A percentile compares a stretch with the other conserved stretches of the same genome.
Evolutionary conservation across 64 coral and sea anemone genomes (phyloP).

Genomic region (Montipora capricornis): DNA sequence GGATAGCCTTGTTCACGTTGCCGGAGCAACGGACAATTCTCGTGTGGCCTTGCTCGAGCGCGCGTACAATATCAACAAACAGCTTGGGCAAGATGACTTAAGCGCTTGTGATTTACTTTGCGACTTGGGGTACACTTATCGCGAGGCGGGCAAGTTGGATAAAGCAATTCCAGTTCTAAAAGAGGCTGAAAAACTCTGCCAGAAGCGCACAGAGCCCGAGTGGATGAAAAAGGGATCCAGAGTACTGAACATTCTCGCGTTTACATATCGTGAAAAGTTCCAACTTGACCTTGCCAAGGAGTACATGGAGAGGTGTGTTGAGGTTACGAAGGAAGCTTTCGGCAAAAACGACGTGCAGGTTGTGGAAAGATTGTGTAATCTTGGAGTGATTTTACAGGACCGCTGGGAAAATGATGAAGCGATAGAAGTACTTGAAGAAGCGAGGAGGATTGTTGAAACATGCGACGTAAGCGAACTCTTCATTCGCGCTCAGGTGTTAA

Average conservation of each 20-base stretch:
- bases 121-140: slow-evolving; percentile 84
- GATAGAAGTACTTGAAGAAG: slow-evolving; percentile 70
- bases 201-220: slow-evolving; percentile 17
- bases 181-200: slow-evolving; percentile 66
- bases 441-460: slow-evolving; percentile 50
- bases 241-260: slow-evolving; percentile 69
- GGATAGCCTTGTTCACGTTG: slow-evolving; percentile 58
- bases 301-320: slow-evolving; percentile 77
- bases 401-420: slow-evolving; percentile 81
- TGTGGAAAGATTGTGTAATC: slow-evolving; percentile 82
- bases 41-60: slow-evolving; percentile 51
- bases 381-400: slow-evolving; percentile 83
- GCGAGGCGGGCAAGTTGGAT: slow-evolving; percentile 74
- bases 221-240: slow-evolving; percentile 63
- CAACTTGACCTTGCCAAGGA: slow-evolving; percentile 76
- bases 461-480: slow-evolving; percentile 15
- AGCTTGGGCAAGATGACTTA: slow-evolving; percentile 12
- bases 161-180: slow-evolving; percentile 73
- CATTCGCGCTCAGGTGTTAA: slow-evolving; percentile 67
- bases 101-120: slow-evolving; percentile 56
- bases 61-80: slow-evolving; percentile 36
- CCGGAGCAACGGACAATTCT: slow-evolving; percentile 48
- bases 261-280: slow-evolving; percentile 77
- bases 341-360: slow-evolving; percentile 55
- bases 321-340: slow-evolving; percentile 63